Percentiles rank a stretch among this genome's conserved stretches.
phyloP scores from a whole-genome alignment of 2,113 vertebrate genomes.

The Bambusicola thoracicus region DNA sequence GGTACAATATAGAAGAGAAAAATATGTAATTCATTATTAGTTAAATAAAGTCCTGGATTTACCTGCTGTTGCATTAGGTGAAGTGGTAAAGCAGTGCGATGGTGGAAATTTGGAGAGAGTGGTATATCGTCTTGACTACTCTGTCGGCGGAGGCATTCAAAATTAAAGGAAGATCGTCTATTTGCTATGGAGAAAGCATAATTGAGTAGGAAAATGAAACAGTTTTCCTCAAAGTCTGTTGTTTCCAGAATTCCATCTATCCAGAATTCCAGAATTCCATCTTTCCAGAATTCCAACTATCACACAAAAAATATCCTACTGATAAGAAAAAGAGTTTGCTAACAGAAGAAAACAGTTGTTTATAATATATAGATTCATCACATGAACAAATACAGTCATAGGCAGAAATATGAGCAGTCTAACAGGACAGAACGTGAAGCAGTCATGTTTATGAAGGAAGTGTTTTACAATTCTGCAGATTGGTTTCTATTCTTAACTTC shows the following conservation, averaged over 20 bases:
- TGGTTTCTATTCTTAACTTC: neutral
- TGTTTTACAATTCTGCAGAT: neutral
- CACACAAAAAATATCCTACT: neutral
- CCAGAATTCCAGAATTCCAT: neutral
- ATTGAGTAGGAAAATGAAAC: neutral
- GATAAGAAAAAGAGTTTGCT: neutral
- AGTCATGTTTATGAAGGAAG: neutral
- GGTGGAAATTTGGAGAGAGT: conserved; percentile 80
- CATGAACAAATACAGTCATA: neutral
- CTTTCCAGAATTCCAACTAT: neutral
- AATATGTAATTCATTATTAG: neutral
- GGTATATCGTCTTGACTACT: conserved; percentile 92
- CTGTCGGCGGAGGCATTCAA: conserved; percentile 97
- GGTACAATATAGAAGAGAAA: neutral
- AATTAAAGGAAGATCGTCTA: conserved; percentile 95
- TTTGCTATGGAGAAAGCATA: conserved; percentile 79
- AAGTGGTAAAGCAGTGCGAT: conserved; percentile 92
- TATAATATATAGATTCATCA: neutral
- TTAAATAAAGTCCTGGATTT: neutral
- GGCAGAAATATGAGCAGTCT: neutral
- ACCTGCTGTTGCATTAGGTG: conserved; percentile 99
- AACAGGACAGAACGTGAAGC: neutral
- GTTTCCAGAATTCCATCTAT: neutral
- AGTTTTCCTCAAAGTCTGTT: neutral
- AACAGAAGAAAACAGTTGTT: neutral